A percentile compares a stretch with the other conserved stretches of the same genome.
phyloP scores from a whole-genome alignment of 2,113 vertebrate species.

The Blennius ocellaris region DNA sequence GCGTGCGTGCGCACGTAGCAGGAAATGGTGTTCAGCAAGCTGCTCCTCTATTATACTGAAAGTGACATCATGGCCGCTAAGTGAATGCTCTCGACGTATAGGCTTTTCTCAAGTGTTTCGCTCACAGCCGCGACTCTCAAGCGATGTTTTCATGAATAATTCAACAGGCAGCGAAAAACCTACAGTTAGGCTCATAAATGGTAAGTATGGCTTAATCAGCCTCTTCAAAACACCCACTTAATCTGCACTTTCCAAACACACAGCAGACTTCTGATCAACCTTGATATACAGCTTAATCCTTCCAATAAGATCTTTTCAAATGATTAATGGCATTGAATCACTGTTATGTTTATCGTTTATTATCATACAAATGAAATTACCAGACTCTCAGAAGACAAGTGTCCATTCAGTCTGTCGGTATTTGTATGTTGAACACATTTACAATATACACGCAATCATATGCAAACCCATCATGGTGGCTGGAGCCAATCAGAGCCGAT shows the following conservation, averaged over 20 bases:
- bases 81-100: slow-evolving; percentile 37
- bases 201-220: background rate
- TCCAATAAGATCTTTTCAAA: too few species aligned
- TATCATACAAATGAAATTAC: too few species aligned
- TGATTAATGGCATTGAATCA: too few species aligned
- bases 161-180: slow-evolving; percentile 4
- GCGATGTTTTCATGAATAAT: slow-evolving; percentile 18
- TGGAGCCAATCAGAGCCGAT: too few species aligned
- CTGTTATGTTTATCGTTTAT: too few species aligned
- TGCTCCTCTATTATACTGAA: slow-evolving; percentile 14
- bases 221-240: background rate
- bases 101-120: slow-evolving; percentile 39
- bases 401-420: too few species aligned
- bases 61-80: slow-evolving; percentile 47
- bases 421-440: too few species aligned
- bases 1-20: slow-evolving; percentile 4
- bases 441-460: too few species aligned
- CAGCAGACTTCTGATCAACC: background rate
- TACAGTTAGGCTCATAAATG: background rate
- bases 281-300: background rate
- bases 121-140: slow-evolving; percentile 25
- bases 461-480: too few species aligned
- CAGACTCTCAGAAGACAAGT: too few species aligned
- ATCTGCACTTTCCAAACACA: background rate
- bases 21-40: slow-evolving; percentile 47